Conservation (phyloP, 2,113 vertebrate genomes). For the Gallinago jamesoni region DNA sequence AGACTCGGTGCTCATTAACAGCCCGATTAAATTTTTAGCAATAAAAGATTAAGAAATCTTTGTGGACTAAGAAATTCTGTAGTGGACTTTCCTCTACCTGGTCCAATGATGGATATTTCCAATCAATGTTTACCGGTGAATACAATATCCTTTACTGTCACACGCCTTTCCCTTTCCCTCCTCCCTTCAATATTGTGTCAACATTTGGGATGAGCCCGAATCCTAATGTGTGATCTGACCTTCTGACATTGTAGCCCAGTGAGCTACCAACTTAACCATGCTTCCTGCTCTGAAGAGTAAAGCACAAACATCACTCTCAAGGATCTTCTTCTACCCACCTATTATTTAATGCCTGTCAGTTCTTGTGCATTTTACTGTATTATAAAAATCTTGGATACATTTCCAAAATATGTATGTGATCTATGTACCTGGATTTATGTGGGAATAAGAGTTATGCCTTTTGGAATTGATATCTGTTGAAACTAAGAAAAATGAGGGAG, state of each 20-base stretch:
- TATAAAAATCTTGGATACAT: neutral
- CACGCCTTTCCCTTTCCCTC: conserved; percentile 9
- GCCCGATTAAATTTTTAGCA: neutral
- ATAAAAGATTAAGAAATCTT: neutral
- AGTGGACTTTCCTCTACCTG: neutral
- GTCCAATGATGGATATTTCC: neutral
- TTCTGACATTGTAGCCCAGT: neutral
- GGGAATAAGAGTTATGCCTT: neutral
- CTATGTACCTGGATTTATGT: neutral
- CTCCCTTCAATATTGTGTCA: conserved; percentile 3
- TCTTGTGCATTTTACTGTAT: neutral
- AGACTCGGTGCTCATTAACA: neutral
- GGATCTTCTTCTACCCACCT: neutral
- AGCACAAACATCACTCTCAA: neutral
- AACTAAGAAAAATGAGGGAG: neutral
- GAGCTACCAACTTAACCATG: neutral
- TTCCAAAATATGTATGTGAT: neutral
- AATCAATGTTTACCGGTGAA: neutral
- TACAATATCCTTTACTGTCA: neutral
- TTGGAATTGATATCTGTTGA: neutral
- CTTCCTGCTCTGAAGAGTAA: neutral
- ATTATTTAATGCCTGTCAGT: neutral
- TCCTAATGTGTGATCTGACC: conserved; percentile 16
- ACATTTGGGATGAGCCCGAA: conserved; percentile 40
- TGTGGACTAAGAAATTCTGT: neutral